phyloP scores from a whole-genome alignment of 2,113 vertebrate species.

The Cavia porcellus region DNA sequence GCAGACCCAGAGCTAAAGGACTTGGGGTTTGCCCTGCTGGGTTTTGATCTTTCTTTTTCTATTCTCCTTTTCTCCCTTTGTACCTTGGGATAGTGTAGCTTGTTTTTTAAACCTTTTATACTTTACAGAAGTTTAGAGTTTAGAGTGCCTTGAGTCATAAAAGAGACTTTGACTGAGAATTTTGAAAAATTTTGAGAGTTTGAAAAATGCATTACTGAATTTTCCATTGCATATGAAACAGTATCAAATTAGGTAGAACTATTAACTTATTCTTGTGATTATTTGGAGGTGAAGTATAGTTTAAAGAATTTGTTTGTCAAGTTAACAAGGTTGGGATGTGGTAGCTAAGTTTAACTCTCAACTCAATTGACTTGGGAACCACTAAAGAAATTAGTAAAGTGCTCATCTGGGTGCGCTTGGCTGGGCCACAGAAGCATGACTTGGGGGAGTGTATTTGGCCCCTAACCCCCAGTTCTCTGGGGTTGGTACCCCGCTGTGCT shows the following conservation, averaged over 20 bases:
- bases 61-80: neutral
- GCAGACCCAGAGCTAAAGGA: neutral
- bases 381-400: neutral
- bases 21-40: neutral
- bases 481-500: neutral
- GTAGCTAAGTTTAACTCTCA: neutral
- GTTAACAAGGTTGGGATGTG: neutral
- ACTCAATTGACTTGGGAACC: neutral
- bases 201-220: neutral
- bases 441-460: neutral
- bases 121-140: neutral
- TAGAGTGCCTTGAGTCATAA: neutral
- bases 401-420: neutral
- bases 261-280: neutral
- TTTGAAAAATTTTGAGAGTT: neutral
- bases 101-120: neutral
- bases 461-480: neutral
- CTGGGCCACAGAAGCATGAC: neutral
- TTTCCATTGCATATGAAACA: neutral
- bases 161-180: neutral
- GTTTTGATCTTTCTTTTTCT: neutral
- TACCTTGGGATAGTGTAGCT: neutral
- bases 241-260: neutral
- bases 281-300: neutral
- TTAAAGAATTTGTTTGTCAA: neutral